Evolutionary conservation across 2,888 invertebrate species (phyloP).

Genomic region (Erebia palarica): DNA sequence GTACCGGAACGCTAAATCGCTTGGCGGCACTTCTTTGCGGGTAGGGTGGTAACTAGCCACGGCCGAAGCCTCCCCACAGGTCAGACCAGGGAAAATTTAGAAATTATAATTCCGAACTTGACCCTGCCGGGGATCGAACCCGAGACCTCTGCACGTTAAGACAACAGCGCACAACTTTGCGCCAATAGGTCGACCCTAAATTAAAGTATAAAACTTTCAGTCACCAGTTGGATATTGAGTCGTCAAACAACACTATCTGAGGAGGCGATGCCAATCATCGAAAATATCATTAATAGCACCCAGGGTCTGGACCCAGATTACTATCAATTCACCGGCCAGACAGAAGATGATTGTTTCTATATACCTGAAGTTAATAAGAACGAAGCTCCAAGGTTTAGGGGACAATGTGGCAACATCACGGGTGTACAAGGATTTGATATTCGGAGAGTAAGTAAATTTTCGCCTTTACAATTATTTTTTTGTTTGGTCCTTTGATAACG

Average conservation of each 20-base stretch:
- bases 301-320: conserved; percentile 60
- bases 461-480: too few species aligned
- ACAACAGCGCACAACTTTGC: not conserved
- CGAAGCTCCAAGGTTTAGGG: conserved; percentile 59
- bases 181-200: not conserved
- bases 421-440: conserved; percentile 57
- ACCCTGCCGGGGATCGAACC: too few species aligned
- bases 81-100: too few species aligned
- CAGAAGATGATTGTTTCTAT: conserved; percentile 67
- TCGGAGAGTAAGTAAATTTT: conserved; percentile 49
- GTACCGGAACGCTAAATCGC: too few species aligned
- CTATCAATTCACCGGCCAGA: conserved; percentile 59
- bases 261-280: conserved; percentile 48
- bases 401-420: conserved; percentile 55
- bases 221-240: conserved; percentile 71
- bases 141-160: too few species aligned
- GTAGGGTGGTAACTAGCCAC: too few species aligned
- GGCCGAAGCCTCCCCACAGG: too few species aligned
- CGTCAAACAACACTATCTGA: conserved; percentile 49
- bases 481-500: too few species aligned
- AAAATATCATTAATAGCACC: conserved; percentile 51
- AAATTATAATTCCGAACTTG: too few species aligned
- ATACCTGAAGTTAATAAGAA: conserved; percentile 54
- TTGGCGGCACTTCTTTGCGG: too few species aligned
- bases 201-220: conserved; percentile 46